phyloP scores from a whole-genome alignment of 2,113 vertebrate species.

The Phoenicopterus ruber region DNA sequence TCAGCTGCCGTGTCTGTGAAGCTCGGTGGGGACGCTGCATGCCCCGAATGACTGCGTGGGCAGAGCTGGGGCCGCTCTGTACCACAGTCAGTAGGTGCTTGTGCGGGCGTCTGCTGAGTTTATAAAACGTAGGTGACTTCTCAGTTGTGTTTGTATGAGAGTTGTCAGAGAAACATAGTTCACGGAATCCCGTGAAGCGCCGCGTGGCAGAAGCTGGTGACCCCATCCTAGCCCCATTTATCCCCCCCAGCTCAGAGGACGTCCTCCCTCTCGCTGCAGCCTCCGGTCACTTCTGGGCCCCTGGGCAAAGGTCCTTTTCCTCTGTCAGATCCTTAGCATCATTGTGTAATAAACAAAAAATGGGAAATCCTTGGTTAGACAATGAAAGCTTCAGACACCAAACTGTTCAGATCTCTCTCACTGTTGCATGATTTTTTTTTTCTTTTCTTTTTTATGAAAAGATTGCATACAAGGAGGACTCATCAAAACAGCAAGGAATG shows the following conservation, averaged over 20 bases:
- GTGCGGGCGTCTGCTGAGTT: neutral
- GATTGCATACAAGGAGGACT: slow-evolving; percentile 76
- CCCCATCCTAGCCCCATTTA: neutral
- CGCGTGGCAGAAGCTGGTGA: neutral
- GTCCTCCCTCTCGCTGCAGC: neutral
- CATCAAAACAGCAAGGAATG: slow-evolving; percentile 79
- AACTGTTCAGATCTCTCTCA: neutral
- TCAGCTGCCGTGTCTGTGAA: rapidly evolving
- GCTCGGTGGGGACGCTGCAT: neutral
- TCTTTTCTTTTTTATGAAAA: neutral
- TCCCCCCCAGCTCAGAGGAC: neutral
- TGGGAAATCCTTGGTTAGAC: neutral
- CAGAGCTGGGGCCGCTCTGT: neutral
- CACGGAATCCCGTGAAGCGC: neutral
- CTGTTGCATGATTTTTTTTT: neutral
- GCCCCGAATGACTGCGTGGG: rapidly evolving
- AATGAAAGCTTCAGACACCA: neutral
- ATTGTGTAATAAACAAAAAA: neutral
- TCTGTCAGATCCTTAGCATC: neutral
- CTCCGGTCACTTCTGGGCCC: neutral
- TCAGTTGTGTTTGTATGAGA: neutral
- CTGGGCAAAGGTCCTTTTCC: neutral
- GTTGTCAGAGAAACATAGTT: neutral
- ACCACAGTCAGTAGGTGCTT: rapidly evolving
- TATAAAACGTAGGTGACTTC: neutral